A percentile compares a stretch with the other conserved stretches of the same genome.
Evolutionary conservation across 30 jellyfish, hydroid and myxozoan genomes (phyloP).

Genomic region (Hydractinia echinata): DNA sequence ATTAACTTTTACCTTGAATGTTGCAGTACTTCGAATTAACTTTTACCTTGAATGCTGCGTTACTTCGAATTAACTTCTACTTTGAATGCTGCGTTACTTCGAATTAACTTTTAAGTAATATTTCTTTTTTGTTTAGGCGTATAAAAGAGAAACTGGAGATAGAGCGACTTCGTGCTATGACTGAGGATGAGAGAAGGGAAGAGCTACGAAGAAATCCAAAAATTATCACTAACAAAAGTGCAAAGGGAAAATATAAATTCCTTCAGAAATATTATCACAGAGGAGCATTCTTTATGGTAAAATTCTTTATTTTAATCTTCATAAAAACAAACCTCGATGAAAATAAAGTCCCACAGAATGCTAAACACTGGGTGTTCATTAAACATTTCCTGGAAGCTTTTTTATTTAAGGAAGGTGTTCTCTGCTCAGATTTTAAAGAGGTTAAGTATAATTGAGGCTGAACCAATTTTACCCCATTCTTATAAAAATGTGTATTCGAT

Average conservation of each 20-base stretch:
- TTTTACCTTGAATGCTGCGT: too few species aligned
- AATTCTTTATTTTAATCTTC: background rate
- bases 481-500: too few species aligned
- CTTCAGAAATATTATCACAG: constrained; percentile 97
- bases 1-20: too few species aligned
- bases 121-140: constrained; percentile 38
- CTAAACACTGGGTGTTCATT: too few species aligned
- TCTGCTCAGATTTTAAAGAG: too few species aligned
- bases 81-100: background rate
- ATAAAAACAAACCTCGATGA: background rate
- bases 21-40: too few species aligned
- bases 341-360: too few species aligned
- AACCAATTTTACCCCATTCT: too few species aligned
- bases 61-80: too few species aligned
- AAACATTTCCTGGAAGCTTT: too few species aligned
- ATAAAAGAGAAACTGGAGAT: constrained; percentile 73
- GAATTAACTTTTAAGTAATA: background rate
- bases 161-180: constrained; percentile 73
- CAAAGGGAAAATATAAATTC: constrained; percentile 93
- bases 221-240: constrained; percentile 70
- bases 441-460: too few species aligned
- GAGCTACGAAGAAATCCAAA: constrained; percentile 80
- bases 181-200: constrained; percentile 91
- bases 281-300: constrained; percentile 96
- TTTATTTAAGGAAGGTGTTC: too few species aligned